These are phyloP conservation scores for Zenarchopterus dispar DNA, from an alignment of 2,797 vertebrate species.

Conservation along the genomic window DNA sequence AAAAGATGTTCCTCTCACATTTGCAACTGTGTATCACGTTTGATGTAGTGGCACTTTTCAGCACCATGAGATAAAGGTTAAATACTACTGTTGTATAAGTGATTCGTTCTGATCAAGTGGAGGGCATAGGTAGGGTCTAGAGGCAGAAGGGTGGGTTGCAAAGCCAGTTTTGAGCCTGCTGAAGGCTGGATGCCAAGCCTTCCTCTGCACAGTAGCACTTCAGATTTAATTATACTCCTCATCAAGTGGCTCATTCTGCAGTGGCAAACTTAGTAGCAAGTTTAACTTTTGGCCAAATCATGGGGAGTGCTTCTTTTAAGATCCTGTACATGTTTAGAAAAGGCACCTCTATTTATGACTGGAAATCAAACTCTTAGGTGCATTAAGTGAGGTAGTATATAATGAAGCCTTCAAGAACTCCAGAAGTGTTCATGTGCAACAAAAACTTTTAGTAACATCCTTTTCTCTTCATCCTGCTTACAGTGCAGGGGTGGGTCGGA, in stretches of 20 bases:
- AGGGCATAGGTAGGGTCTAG: slow-evolving; percentile 66
- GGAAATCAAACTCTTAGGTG: background rate
- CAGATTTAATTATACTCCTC: slow-evolving; percentile 70
- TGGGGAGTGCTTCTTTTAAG: slow-evolving; percentile 27
- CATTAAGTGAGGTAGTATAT: background rate
- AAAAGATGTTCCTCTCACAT: slow-evolving; percentile 34
- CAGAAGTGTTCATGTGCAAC: background rate
- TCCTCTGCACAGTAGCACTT: slow-evolving; percentile 63
- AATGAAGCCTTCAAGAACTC: no score
- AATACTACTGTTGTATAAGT: slow-evolving; percentile 59
- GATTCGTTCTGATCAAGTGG: slow-evolving; percentile 69
- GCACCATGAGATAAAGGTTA: slow-evolving; percentile 68
- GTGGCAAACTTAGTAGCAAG: slow-evolving; percentile 47
- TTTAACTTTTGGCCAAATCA: slow-evolving; percentile 42
- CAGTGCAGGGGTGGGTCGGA: slow-evolving; percentile 96
- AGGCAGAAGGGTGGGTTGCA: slow-evolving; percentile 43
- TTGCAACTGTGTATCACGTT: slow-evolving; percentile 23
- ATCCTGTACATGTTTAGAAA: background rate
- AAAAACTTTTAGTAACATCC: background rate
- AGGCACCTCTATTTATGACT: background rate
- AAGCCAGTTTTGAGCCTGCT: slow-evolving; percentile 52
- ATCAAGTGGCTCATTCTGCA: slow-evolving; percentile 53
- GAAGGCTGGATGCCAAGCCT: slow-evolving; percentile 47
- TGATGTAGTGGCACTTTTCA: slow-evolving; percentile 59
- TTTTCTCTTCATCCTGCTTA: slow-evolving; percentile 2